Percentiles rank a stretch among this genome's conserved stretches.
phyloP scores from a whole-genome alignment of 92 coral and sea anemone species.

The Montipora capitata region DNA sequence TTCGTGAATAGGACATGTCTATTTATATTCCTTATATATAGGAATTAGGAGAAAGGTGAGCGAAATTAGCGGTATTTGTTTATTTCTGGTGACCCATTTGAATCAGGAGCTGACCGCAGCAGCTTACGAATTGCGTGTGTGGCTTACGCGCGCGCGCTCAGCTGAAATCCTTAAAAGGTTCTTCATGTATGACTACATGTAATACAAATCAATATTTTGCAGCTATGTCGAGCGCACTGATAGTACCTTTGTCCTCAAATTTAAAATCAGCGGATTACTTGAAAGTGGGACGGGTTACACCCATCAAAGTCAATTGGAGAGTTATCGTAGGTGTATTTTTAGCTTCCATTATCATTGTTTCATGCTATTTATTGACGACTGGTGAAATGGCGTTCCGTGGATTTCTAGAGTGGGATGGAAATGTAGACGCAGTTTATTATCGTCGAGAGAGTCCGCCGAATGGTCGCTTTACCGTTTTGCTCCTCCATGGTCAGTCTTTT shows the following conservation, averaged over 20 bases:
- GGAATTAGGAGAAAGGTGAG: too few species aligned
- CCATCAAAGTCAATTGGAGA: slow-evolving; percentile 48
- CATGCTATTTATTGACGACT: slow-evolving; percentile 27
- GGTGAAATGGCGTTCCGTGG: slow-evolving; percentile 28
- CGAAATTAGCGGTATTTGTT: too few species aligned
- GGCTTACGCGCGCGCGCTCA: too few species aligned
- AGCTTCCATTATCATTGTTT: slow-evolving; percentile 1
- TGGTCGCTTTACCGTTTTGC: slow-evolving; percentile 61
- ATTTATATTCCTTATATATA: too few species aligned
- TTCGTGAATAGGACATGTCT: too few species aligned
- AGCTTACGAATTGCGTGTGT: too few species aligned
- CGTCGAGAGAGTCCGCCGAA: slow-evolving; percentile 17
- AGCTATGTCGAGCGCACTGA: slow-evolving; percentile 8
- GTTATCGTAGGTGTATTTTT: slow-evolving; percentile 35
- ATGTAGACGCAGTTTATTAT: slow-evolving; percentile 23
- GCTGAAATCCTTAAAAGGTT: too few species aligned
- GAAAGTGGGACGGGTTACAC: slow-evolving; percentile 7
- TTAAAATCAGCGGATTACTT: slow-evolving; percentile 20
- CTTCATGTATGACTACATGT: too few species aligned
- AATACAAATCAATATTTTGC: too few species aligned
- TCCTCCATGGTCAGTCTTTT: slow-evolving; percentile 88
- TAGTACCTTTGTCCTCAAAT: slow-evolving; percentile 24
- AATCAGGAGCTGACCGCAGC: too few species aligned
- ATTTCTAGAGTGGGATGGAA: slow-evolving; percentile 43
- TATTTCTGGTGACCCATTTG: too few species aligned